Base-by-base conservation (phyloP, 2,113 vertebrate genomes). In the Trematocara unimaculatum region DNA sequence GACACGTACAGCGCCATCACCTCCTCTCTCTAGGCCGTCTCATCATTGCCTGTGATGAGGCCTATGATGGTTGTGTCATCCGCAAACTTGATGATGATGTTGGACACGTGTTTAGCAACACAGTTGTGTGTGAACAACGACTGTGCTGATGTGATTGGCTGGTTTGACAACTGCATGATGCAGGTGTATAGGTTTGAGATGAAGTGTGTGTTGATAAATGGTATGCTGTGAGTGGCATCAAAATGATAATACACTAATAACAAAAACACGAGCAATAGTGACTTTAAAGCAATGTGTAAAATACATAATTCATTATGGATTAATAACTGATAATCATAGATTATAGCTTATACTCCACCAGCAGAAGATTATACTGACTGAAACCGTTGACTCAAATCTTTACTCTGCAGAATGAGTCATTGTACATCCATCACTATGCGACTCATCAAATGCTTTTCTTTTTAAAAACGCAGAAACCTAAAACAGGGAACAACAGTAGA, bases 361-460 rank as follows among this genome's bases (percentile, higher is more conserved):
- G 0, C 14, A 74, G 23, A 26, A 45, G 0, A 0, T 45, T 45
- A 72, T 10, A 26, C 40, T 45, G 40, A 74, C 23, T 18, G 14
- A 47, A 74, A 10, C 4, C 0, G 0, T 18, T 18, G 40, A 0
- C 67, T 72, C 67, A 74, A 8, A 23, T 70, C 38, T 29, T 47
- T 74, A 17, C 15, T 47, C 70, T 74, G 70, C 70, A 74, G 23
- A 29, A 74, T 47, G 70, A 74, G 5, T 72, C 20, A 72, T 17
- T 1, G 13, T 26, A 26, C 14, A 0, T 45, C 40, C 38, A 45
- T 14, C 40, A 45, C 2, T 9, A 15, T 10, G 20, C 0, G 0
- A 47, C 20, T 72, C 38, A 15, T 70, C 58, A 62, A n/a, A 35
- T 62, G 31, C 17, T 62, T 62, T 62, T 62, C 17, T 64, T n/a